Base-by-base conservation (phyloP, 1,140 invertebrate species). In the Aphidius ervi region DNA sequence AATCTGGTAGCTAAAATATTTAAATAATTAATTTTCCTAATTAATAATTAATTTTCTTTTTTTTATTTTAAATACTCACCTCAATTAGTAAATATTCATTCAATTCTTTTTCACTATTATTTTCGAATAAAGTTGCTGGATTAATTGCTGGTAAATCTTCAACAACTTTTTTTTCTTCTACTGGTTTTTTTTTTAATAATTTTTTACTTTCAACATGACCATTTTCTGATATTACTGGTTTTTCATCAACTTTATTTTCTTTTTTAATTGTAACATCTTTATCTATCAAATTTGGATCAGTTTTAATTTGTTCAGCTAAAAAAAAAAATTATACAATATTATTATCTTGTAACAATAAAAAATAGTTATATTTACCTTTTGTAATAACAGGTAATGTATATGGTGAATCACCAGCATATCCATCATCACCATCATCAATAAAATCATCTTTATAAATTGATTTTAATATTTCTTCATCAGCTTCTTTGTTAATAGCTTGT, bases 1-100 rank as follows among this genome's bases (percentile, higher is more conserved):
- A 74, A 59, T 73, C 71, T 63, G 77, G 76, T 68, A 80, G 72
- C 78, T 80, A 7, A 47, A 63, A 63, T 39, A 42, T 47, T 40
- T 62, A 61, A 56, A 55, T 63, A 49, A 16, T 46, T 56, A 59
- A 55, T 1, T 20, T 40, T 53, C 52, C 47, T 60, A 60, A 46
- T 65, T n/a, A 57, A 54, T 37, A 45, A 53, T 5, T 53, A 45
- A 20, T 39, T 55, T 63, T 42, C 16, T 10, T 56, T 9, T 58
- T 9, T 41, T 9, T 56, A 5, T n/a, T 53, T 47, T 5, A 42
- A 54, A 41, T 53, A 56, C 41, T 54, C 62, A 77, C 78, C 67
- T 76, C 71, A 48, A 80, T 66, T 52, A 78, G 68, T 49, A 76
- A 67, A 59, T 76, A 79, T 48, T 66, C 67, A 61, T 65, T 73